Evolutionary conservation across 2,888 invertebrate species (phyloP).

Genomic region (Pandemis heparana): DNA sequence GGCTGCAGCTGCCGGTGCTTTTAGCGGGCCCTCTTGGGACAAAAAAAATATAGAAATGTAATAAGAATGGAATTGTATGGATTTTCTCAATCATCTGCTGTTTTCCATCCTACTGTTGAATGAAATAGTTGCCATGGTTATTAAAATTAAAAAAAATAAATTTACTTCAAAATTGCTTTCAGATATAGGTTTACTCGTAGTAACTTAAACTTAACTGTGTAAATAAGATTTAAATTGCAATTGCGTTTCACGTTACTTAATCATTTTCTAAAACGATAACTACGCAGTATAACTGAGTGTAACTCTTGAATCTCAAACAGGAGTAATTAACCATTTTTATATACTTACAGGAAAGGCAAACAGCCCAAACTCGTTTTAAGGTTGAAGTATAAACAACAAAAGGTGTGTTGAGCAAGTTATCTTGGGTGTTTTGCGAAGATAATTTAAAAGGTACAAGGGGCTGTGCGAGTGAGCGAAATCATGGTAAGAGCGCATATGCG

Average conservation of each 20-base stretch:
- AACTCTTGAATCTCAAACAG: not conserved
- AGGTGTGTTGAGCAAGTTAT: constrained; percentile 39
- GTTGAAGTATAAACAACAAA: constrained; percentile 19
- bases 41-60: constrained; percentile 9
- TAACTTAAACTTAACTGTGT: too few species aligned
- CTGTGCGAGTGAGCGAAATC: constrained; percentile 55
- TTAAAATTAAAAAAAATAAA: too few species aligned
- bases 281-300: not conserved
- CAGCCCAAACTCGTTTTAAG: not conserved
- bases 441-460: constrained; percentile 33
- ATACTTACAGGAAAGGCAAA: not conserved
- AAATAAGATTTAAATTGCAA: too few species aligned
- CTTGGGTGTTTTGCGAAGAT: constrained; percentile 19
- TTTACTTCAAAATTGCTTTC: too few species aligned
- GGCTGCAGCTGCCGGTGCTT: constrained; percentile 45
- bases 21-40: constrained; percentile 21
- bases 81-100: not conserved
- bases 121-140: not conserved
- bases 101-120: not conserved
- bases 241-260: too few species aligned
- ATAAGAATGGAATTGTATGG: not conserved
- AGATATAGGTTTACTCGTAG: too few species aligned
- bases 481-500: constrained; percentile 59
- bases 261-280: too few species aligned
- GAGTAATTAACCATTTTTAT: not conserved